These are phyloP conservation scores for Poecilus cupreus DNA, from an alignment of 2,888 invertebrate species.

Conservation along the genomic window DNA sequence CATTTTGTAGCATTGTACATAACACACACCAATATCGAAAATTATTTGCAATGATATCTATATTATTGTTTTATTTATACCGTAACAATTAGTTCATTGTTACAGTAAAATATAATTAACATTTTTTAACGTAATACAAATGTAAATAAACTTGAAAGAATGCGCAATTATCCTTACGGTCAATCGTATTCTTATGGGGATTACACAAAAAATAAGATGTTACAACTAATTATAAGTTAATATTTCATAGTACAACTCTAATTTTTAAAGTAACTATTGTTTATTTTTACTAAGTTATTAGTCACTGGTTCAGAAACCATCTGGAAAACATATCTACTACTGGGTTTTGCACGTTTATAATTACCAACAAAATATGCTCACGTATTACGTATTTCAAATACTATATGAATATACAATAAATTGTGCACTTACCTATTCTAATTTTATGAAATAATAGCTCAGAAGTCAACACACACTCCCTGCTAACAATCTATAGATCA, in stretches of 20 bases:
- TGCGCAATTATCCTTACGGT: neutral
- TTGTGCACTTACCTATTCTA: slow-evolving; percentile 52
- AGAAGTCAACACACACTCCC: slow-evolving; percentile 68
- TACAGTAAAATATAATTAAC: neutral
- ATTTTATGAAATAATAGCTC: slow-evolving; percentile 46
- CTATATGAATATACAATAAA: slow-evolving; percentile 8
- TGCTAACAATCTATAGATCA: slow-evolving; percentile 71
- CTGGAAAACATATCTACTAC: slow-evolving; percentile 20
- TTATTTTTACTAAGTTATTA: neutral
- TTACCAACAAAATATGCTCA: neutral
- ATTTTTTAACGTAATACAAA: neutral
- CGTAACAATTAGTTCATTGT: neutral
- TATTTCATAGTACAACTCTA: neutral
- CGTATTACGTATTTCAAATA: neutral
- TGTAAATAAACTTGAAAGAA: neutral
- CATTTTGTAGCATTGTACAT: slow-evolving; percentile 68
- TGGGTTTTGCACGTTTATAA: neutral
- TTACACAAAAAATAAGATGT: neutral
- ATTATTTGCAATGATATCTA: neutral
- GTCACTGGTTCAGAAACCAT: neutral
- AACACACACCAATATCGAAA: slow-evolving; percentile 15
- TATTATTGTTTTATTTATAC: neutral
- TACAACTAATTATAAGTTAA: neutral
- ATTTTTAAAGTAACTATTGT: slow-evolving; percentile 7
- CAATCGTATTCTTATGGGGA: neutral